Evolutionary conservation across 1,140 invertebrate genomes (phyloP), one percentile per base, ranked within the genome.

Genomic region (Mya arenaria): DNA sequence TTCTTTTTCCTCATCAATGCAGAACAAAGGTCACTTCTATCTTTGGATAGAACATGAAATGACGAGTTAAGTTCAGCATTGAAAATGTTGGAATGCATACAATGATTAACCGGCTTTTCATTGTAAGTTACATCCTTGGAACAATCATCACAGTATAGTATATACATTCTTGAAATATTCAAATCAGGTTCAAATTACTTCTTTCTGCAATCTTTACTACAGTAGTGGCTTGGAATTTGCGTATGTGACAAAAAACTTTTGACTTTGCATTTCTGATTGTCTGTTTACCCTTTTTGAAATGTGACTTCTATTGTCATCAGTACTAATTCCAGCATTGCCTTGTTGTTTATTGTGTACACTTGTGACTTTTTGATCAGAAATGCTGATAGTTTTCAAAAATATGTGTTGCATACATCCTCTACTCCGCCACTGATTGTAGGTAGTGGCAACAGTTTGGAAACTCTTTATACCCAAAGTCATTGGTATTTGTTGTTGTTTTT

Each of bases 381-480:
- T 65, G 2, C 10, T 37, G 36, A 65, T 23, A 65, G 62, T 65
- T 10, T 65, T n/a, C 62, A 65, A n/a, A n/a, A 65, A 39, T 37
- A 65, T 36, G 32, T 65, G 10, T 65, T 65, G 36, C 62, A 65
- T 65, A 65, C 62, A 37, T 8, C 5, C 2, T 5, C 4, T 13
- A 32, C 62, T 37, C 4, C 5, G 36, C 41, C 32, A 13, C 4
- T n/a, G 8, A n/a, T 36, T n/a, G 36, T 65, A 10, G 62, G 62
- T 2, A 65, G 6, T 6, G n/a, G 4, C 62, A 32, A 65, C 3
- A 17, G 58, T 1, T 32, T n/a, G 17, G 8, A 17, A 15, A 32
- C 41, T 65, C 41, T 2, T 32, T 30, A 37, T n/a, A n/a, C n/a
- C n/a, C n/a, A n/a, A n/a, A n/a, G n/a, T n/a, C n/a, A n/a, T n/a